Evolutionary conservation across 2,888 invertebrate species (phyloP).

Genomic region (Hypsopygia costalis): DNA sequence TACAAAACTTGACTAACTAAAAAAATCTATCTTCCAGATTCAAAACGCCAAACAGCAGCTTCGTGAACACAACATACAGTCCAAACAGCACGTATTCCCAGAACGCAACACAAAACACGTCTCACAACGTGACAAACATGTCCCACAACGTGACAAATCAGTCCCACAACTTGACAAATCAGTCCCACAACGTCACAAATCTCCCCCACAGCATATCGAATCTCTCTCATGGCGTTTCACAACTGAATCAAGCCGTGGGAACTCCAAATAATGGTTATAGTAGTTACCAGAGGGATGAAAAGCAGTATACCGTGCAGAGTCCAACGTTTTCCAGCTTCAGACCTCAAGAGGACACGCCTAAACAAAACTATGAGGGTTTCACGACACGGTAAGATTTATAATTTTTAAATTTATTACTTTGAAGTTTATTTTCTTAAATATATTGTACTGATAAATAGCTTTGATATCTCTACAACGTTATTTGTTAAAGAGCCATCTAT

Average conservation of each 20-base stretch:
- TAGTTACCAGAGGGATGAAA: constrained; percentile 36
- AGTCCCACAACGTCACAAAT: constrained; percentile 31
- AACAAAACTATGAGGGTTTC: constrained; percentile 83
- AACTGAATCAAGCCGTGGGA: constrained; percentile 54
- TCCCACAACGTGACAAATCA: constrained; percentile 42
- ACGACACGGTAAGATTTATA: constrained; percentile 82
- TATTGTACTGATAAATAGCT: too few species aligned
- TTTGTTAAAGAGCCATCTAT: too few species aligned
- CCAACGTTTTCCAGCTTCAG: constrained; percentile 69
- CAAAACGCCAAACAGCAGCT: constrained; percentile 63
- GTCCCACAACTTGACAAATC: constrained; percentile 24
- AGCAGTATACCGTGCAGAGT: constrained; percentile 51
- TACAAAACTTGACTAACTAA: too few species aligned
- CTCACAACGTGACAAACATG: constrained; percentile 36
- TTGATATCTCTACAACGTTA: too few species aligned
- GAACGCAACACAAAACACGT: constrained; percentile 38
- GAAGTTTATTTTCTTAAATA: background rate
- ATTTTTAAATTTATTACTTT: constrained; percentile 4
- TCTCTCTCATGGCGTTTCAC: constrained; percentile 43
- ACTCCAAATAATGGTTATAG: constrained; percentile 21
- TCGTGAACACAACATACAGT: constrained; percentile 67
- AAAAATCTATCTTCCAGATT: constrained; percentile 56
- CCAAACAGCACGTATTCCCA: constrained; percentile 64
- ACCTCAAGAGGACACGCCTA: constrained; percentile 48
- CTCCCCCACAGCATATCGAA: constrained; percentile 33